phyloP scores from a whole-genome alignment of 1,140 invertebrate species.

The Zaprionus nigranus region DNA sequence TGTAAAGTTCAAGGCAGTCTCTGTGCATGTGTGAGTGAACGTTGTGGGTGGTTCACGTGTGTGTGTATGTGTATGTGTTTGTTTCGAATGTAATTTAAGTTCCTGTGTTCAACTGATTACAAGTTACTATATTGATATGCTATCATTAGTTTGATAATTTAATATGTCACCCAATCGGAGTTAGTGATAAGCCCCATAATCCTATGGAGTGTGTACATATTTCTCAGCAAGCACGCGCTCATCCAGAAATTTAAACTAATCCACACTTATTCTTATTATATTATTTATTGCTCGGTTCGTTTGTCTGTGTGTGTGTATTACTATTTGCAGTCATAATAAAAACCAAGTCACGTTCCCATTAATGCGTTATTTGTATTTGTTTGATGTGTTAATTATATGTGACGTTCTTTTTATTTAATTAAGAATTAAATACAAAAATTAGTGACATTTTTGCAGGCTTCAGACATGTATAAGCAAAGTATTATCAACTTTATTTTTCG shows the following conservation, averaged over 20 bases:
- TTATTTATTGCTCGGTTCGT: neutral
- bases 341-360: conserved; percentile 78
- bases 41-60: conserved; percentile 22
- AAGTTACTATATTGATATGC: neutral
- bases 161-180: neutral
- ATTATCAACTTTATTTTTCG: conserved; percentile 46
- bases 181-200: conserved; percentile 1
- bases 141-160: neutral
- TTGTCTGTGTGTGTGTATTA: conserved; percentile 18
- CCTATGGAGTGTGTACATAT: neutral
- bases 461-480: conserved; percentile 28
- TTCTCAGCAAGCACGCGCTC: conserved; percentile 16
- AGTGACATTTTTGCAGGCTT: conserved; percentile 62
- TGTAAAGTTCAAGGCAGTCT: conserved; percentile 71
- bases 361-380: conserved; percentile 35
- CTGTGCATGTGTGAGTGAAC: conserved; percentile 29
- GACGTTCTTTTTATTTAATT: conserved; percentile 74
- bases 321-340: conserved; percentile 62
- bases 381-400: conserved; percentile 66
- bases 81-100: conserved; percentile 5
- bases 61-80: conserved; percentile 15
- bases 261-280: neutral
- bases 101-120: conserved; percentile 7
- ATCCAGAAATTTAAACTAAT: neutral
- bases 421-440: conserved; percentile 65